Evolutionary conservation across 2,797 vertebrate genomes (phyloP).

Genomic region (Neosilurus hyrtlii): DNA sequence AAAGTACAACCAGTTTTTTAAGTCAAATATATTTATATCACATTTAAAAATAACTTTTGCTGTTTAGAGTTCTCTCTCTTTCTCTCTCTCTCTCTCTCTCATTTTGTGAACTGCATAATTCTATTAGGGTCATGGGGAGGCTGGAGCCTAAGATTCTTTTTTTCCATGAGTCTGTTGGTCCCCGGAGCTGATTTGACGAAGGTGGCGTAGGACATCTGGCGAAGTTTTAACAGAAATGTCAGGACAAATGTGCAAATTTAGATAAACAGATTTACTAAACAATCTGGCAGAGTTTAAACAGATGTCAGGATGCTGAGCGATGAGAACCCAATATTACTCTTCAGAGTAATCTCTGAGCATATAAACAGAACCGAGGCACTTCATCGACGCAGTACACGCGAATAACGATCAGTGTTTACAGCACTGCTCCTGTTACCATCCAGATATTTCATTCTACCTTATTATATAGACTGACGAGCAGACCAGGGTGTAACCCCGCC

Average conservation of each 20-base stretch:
- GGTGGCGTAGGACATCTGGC: constrained; percentile 9
- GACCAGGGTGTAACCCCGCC: too few species aligned
- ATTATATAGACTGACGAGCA: too few species aligned
- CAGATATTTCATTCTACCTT: too few species aligned
- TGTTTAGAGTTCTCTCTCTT: not conserved
- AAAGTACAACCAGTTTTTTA: not conserved
- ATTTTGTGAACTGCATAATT: too few species aligned
- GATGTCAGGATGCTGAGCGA: not conserved
- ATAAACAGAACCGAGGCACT: too few species aligned
- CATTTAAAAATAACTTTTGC: not conserved
- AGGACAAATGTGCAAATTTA: not conserved
- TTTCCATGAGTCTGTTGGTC: not conserved
- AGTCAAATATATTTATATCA: not conserved
- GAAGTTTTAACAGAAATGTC: constrained; percentile 1
- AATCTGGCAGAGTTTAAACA: constrained; percentile 7
- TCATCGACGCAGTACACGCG: not conserved
- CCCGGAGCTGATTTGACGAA: not conserved
- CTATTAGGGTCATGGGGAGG: too few species aligned
- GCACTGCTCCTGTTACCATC: too few species aligned
- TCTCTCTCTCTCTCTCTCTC: not conserved
- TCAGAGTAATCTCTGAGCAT: not conserved
- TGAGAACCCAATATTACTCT: not conserved
- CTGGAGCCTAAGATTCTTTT: not conserved
- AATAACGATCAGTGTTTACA: not conserved
- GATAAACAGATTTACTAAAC: not conserved